Evolutionary conservation across 2,113 vertebrate genomes (phyloP), one percentile per base, ranked within the genome.

Genomic region (Coreoperca whiteheadi): DNA sequence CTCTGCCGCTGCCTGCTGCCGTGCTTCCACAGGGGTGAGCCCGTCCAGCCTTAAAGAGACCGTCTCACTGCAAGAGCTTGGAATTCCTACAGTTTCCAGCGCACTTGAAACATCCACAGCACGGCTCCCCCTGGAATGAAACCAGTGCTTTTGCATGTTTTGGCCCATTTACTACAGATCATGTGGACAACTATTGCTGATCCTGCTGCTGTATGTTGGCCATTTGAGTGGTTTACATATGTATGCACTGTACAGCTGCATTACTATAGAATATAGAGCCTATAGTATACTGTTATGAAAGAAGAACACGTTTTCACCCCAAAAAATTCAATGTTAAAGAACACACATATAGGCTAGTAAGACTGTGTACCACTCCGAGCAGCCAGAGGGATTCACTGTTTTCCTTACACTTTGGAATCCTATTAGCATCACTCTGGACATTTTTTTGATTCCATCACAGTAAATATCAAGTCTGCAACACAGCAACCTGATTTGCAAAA

Each of bases 41-140:
- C 77, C 8, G 53, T 71, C 37, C 81, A 11, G 65, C 64, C 74
- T 91, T 92, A 92, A 92, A 92, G 91, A 84, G 73, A 68, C 91
- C 71, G 75, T 9, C 66, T n/a, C 77, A 15, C 50, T 6, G 4
- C 39, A 2, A n/a, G 0, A 1, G 20, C 37, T 0, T 12, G 23
- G 2, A 1, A 14, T 41, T 51, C 32, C 34, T 7, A 7, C 57
- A 39, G 3, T 53, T 18, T 25, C 34, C 43, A 11, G 4, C 11
- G 34, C 32, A 4, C 25, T 46, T 28, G 12, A 15, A 57, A 50
- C 41, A 25, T 4, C 12, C 6, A 30, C 61, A 39, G 46, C 46
- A 11, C 11, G 56, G 11, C 1, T 4, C 12, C 51, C 23, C 32
- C 51, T 10, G 37, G 9, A 72, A n/a, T n/a, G n/a, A 28, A 6